Evolutionary conservation across 2,113 vertebrate species (phyloP).

Genomic region (Eira barbara): DNA sequence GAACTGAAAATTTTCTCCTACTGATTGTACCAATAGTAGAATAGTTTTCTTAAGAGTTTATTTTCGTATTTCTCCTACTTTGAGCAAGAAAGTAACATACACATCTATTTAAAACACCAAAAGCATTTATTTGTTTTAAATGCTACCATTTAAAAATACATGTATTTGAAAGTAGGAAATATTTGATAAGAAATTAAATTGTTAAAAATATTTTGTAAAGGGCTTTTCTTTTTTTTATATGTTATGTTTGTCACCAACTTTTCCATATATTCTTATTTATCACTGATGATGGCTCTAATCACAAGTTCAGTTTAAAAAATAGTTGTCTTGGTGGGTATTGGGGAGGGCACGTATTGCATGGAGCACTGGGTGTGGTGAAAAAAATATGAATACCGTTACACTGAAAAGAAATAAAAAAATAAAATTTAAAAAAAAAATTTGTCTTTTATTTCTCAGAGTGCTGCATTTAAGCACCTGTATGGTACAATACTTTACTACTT

Average conservation of each 20-base stretch:
- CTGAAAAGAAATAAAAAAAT: no score
- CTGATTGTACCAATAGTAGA: not conserved
- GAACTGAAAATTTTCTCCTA: conserved; percentile 7
- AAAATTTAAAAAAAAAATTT: not conserved
- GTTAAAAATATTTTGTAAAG: conserved; percentile 18
- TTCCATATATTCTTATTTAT: not conserved
- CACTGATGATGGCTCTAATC: not conserved
- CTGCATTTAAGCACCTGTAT: not conserved
- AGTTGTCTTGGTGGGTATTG: no score
- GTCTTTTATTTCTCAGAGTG: not conserved
- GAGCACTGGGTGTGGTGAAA: no score
- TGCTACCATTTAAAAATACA: not conserved
- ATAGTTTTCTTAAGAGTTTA: not conserved
- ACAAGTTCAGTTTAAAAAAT: not conserved
- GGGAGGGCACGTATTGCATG: no score
- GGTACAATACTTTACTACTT: not conserved
- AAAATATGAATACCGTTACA: no score
- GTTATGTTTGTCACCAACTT: not conserved
- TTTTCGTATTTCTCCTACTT: conserved; percentile 20
- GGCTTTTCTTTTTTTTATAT: not conserved
- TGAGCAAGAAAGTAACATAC: not conserved
- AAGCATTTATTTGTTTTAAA: not conserved
- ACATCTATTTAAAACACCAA: not conserved
- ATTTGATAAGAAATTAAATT: not conserved
- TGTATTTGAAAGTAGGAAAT: not conserved